Base-by-base conservation (phyloP, 2,113 vertebrate species). In the Lota lota region DNA sequence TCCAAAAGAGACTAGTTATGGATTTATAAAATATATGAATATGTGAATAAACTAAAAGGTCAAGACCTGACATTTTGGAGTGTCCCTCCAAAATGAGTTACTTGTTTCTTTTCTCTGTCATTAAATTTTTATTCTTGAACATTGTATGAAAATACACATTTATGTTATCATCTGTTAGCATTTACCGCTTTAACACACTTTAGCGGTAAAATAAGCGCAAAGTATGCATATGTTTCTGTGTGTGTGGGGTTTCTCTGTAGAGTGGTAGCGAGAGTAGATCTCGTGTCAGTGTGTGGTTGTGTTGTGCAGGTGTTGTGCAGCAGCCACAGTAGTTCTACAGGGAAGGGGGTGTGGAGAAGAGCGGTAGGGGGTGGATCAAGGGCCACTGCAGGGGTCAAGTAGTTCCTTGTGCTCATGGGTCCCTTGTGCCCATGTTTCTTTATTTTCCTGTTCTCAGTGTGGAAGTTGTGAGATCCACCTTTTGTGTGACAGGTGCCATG, bases 271-370 rank as follows among this genome's bases (percentile, higher is more conserved):
- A 14, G 8, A 47, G 40, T 47, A 47, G 89, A 89, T 91, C 88
- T 78, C 85, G 79, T 92, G 85, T 91, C 89, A 84, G 68, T 47
- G 40, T 47, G 40, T 47, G 28, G 28, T 28, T 28, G 40, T 47
- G 40, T 10, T 47, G 8, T 47, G 12, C 40, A 47, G 82, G 84
- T 68, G 81, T 82, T 88, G 89, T 85, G 86, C 89, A 90, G 90
- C 88, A 91, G 88, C 84, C 88, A 83, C 82, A 86, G 85, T 74
- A 36, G 79, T 78, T 79, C 78, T 75, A 78, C 79, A 74, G 80
- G 80, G 83, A 80, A 83, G 78, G 77, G 76, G 66, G 66, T 21
- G 73, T 64, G 74, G n/a, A 76, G 80, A 21, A 69, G 82, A 77
- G 83, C 79, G 64, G 61, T 53, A 47, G 74, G 72, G 69, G 69